Base-by-base conservation (phyloP, 2,113 vertebrate genomes). In the Hemichromis elongatus region DNA sequence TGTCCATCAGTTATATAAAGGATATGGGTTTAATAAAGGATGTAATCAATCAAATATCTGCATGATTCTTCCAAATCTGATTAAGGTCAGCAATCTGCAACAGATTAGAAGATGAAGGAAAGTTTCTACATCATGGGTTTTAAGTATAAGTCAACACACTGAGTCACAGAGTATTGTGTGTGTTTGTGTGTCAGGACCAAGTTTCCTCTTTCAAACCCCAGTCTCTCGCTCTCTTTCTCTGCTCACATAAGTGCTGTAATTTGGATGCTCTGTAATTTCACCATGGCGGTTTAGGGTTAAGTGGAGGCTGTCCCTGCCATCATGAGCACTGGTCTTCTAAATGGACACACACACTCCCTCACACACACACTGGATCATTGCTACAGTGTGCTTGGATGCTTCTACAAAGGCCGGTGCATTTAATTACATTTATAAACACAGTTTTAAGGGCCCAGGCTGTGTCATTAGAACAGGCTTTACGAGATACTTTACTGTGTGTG, bases 401-500 rank as follows among this genome's bases (percentile, higher is more conserved):
- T 92, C 86, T 93, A 93, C 93, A 94, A 95, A 94, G 92, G 85
- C 90, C 82, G 81, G 90, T 84, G 81, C 86, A 86, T 96, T 96
- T 96, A 95, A 96, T 95, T 95, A 93, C 92, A 89, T 94, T 94
- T 92, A 94, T 95, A 94, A 96, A 96, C 93, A 90, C 90, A 94
- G 94, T 94, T 95, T 75, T 95, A 94, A 91, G 84, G 90, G 94
- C 87, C 93, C 73, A 79, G 57, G 86, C 84, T 91, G 87, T 93
- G 94, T 94, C 92, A 94, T 95, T 95, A 94, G 88, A 94, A 90
- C 88, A 80, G 80, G 88, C 84, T 95, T 94, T 94, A 94, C 66
- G 88, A 91, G 89, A 78, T 86, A 78, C 83, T 63, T 88, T 85
- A 78, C 42, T 59, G 5, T 57, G 57, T 80, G 35, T 79, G 53